Conservation (phyloP, 2,888 invertebrate species). For the Nemotelus pantherinus region DNA sequence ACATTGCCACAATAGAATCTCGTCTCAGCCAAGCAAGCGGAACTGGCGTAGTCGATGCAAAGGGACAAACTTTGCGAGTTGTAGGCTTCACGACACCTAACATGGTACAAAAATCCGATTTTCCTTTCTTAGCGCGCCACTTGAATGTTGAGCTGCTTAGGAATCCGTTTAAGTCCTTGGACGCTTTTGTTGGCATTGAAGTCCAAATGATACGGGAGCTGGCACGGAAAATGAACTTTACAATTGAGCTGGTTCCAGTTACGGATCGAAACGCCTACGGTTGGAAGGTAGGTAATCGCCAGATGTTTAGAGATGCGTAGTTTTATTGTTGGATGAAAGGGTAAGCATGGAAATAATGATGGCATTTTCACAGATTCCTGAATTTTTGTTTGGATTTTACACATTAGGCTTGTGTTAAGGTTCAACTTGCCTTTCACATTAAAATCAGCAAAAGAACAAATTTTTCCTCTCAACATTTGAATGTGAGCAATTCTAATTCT, state of each 20-base stretch:
- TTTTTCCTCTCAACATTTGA: no score
- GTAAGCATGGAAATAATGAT: no score
- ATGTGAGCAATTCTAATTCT: no score
- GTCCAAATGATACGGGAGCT: slow-evolving; percentile 35
- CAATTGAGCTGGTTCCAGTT: slow-evolving; percentile 17
- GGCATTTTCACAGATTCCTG: no score
- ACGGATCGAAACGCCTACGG: slow-evolving; percentile 38
- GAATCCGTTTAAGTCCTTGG: slow-evolving; percentile 18
- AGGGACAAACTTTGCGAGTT: slow-evolving; percentile 25
- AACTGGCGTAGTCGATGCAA: neutral
- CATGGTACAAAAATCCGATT: slow-evolving; percentile 20
- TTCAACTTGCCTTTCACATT: no score
- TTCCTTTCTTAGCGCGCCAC: slow-evolving; percentile 30
- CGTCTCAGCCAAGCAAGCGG: neutral
- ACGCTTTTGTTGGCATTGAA: slow-evolving; percentile 44
- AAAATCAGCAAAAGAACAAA: no score
- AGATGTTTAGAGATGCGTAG: no score
- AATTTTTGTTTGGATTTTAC: no score
- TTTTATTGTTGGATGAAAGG: no score
- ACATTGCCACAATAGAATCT: neutral
- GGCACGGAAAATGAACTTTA: slow-evolving; percentile 42
- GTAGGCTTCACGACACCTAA: slow-evolving; percentile 27
- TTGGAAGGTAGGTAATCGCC: slow-evolving; percentile 37
- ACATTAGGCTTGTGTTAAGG: no score
- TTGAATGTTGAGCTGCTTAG: neutral